Evolutionary conservation across 2,888 invertebrate genomes (phyloP).

Genomic region (Mesorhabditis spiculigera): DNA sequence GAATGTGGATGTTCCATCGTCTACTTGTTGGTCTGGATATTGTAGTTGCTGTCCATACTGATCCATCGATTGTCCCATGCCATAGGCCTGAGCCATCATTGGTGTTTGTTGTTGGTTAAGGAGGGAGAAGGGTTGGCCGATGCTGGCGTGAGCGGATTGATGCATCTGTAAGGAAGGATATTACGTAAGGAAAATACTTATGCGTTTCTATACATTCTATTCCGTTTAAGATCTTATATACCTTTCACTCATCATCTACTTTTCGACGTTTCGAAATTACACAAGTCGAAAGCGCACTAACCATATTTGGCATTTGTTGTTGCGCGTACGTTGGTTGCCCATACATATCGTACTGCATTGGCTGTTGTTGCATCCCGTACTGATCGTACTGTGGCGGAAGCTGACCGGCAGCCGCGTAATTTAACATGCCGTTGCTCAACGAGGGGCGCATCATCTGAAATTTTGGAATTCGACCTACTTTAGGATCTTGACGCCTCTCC

Average conservation of each 20-base stretch:
- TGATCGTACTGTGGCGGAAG: slow-evolving; percentile 10
- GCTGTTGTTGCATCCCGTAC: slow-evolving; percentile 14
- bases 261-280: too few species aligned
- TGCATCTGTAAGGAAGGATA: slow-evolving; percentile 25
- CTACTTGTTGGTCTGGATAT: slow-evolving; percentile 10
- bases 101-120: slow-evolving; percentile 17
- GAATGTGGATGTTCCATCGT: slow-evolving; percentile 15
- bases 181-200: neutral
- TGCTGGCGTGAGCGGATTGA: slow-evolving; percentile 27
- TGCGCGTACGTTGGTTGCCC: slow-evolving; percentile 19
- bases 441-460: slow-evolving; percentile 32
- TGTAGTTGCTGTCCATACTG: slow-evolving; percentile 21
- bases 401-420: slow-evolving; percentile 22
- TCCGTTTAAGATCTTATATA: too few species aligned
- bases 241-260: too few species aligned
- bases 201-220: neutral
- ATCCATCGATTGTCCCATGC: slow-evolving; percentile 20
- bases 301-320: slow-evolving; percentile 17
- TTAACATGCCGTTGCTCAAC: slow-evolving; percentile 42
- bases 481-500: too few species aligned
- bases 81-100: slow-evolving; percentile 14
- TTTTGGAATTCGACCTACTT: too few species aligned
- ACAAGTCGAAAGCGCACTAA: neutral
- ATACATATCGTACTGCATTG: slow-evolving; percentile 11
- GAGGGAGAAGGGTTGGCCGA: slow-evolving; percentile 14